Evolutionary conservation across 2,797 vertebrate species (phyloP), one percentile per base, ranked within the genome.

Genomic region (Xiphophorus birchmanni): DNA sequence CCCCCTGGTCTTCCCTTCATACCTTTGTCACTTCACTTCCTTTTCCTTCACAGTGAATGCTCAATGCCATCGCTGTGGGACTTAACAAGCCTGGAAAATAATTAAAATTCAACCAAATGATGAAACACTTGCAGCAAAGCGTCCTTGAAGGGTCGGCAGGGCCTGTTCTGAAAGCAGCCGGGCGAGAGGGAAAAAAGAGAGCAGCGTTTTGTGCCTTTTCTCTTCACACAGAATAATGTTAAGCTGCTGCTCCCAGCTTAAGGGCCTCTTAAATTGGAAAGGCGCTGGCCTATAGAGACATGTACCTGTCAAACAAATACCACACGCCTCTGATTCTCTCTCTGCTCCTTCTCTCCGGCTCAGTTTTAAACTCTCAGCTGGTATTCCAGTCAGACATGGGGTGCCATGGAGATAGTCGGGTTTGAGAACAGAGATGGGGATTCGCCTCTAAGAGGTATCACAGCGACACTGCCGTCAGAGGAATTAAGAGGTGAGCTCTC

Each of bases 281-380:
- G 93, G 88, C 84, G 60, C 75, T 78, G 91, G 91, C 89, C 94
- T 95, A 90, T 90, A 85, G 94, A 95, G 94, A 95, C 90, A 80
- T 93, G 91, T 92, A 93, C 92, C 93, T 95, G 94, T 94, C 94
- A 92, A 92, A 92, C 91, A 93, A 92, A 94, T 89, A 92, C 88
- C 90, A 88, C 90, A 88, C 84, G 86, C 90, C 92, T 92, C 82
- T 83, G 84, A 87, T 90, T 91, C 86, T 82, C 69, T 47, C 81
- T 74, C 81, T 48, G 40, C 81, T 81, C 85, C 56, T 80, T 81
- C 87, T 81, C 90, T 65, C 75, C 73, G 26, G 84, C 87, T 88
- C 58, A 60, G 26, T 81, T 90, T 89, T 77, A 86, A 87, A 88
- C 82, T 91, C 91, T 91, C 87, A 78, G 81, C 89, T 87, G 85